Base-by-base conservation (phyloP, 2,888 invertebrate genomes). In the Rotaria magnacalcarata region DNA sequence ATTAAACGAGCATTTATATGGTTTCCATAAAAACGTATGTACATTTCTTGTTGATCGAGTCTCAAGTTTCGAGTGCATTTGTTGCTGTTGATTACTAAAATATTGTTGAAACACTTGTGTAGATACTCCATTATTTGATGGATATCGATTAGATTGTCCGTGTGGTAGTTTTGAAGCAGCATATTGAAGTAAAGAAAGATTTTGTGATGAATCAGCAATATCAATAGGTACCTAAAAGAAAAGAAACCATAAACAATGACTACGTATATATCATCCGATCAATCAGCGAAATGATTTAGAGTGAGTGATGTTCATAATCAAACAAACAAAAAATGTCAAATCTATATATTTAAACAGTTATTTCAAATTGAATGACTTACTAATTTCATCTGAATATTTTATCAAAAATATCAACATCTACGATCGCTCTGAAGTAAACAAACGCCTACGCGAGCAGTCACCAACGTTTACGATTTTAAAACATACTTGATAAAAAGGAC, bases 111-210 rank as follows among this genome's bases (percentile, higher is more conserved):
- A 19, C 21, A 21, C 80, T 24, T 80, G 43, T n/a, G 80, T 47
- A 34, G 67, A 19, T 34, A 3, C 34, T 80, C 47, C 47, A 80
- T 80, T 80, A 34, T 67, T 67, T 34, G 67, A 34, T 19, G 41
- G 34, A n/a, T 80, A 80, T 43, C 80, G 80, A 80, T 80, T 80
- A 11, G n/a, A 4, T 34, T 67, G 67, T 7, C 34, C 14, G 19
- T 67, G 34, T 0, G 80, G 80, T 47, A 80, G 34, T 80, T 80
- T 80, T 47, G 47, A 80, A 47, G 47, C 80, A 80, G 47, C 80
- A 80, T 47, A 80, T 47, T 80, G 80, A n/a, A 80, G 11, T 24
- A 47, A 47, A n/a, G 80, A 80, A 47, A 80, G 80, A 47, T 80
- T 80, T 47, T 80, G 80, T 47, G 47, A 24, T 24, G 80, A 24